phyloP scores from a whole-genome alignment of 2,113 vertebrate genomes.

The Lethenteron reissneri region DNA sequence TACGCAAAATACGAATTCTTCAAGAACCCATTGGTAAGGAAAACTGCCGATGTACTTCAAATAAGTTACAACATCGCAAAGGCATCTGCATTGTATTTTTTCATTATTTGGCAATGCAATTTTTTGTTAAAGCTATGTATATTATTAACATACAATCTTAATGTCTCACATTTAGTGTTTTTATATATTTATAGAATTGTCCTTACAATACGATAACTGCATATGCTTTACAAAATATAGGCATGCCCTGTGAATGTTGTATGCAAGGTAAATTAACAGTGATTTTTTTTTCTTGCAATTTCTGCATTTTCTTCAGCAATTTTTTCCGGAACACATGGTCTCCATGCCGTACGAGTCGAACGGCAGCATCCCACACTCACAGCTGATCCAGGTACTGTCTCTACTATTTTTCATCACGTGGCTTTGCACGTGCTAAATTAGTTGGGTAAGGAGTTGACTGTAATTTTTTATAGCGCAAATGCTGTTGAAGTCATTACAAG shows the following conservation, averaged over 20 bases:
- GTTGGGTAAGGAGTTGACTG: constrained; percentile 10
- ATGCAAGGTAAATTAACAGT: neutral
- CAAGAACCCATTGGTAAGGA: constrained; percentile 74
- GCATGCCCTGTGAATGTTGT: no score
- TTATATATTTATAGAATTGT: no score
- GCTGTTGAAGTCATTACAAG: constrained; percentile 7
- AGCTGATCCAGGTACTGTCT: constrained; percentile 63
- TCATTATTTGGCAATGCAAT: no score
- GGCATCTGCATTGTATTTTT: no score
- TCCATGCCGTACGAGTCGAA: constrained; percentile 81
- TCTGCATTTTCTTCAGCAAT: constrained; percentile 35
- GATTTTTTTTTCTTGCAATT: neutral
- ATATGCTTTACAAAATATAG: no score
- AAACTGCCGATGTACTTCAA: neutral
- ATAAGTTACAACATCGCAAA: no score
- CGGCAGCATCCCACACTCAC: constrained; percentile 52
- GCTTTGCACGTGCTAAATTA: neutral
- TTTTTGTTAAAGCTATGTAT: no score
- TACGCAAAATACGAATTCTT: constrained; percentile 97
- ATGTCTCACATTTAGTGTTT: no score
- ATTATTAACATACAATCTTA: no score
- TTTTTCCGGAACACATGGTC: constrained; percentile 96
- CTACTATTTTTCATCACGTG: neutral
- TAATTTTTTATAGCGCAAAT: neutral
- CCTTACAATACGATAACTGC: no score